These are phyloP conservation scores for Saccopteryx bilineata DNA, from an alignment of 2,113 vertebrate species.

Conservation along the genomic window DNA sequence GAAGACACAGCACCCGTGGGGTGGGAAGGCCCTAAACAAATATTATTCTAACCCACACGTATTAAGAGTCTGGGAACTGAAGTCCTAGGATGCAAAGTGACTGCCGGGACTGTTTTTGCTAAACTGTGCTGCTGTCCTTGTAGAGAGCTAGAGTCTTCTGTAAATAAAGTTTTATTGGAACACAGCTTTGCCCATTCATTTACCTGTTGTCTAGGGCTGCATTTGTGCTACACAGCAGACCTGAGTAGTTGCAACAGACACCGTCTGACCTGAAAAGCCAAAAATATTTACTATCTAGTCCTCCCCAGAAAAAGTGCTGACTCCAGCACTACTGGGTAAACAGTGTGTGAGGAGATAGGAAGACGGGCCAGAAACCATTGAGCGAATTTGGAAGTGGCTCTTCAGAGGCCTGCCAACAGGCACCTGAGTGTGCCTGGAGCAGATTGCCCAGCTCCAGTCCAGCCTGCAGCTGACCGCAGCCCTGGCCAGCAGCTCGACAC, in stretches of 20 bases:
- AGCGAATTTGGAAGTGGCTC: not conserved
- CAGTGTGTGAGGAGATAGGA: not conserved
- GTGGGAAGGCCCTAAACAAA: not conserved
- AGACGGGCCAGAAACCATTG: not conserved
- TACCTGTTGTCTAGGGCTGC: not conserved
- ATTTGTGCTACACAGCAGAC: not conserved
- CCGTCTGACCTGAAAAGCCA: too few species aligned
- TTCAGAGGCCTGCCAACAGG: not conserved
- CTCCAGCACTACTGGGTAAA: not conserved
- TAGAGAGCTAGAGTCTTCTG: not conserved
- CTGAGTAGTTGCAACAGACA: not conserved
- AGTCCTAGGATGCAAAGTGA: not conserved
- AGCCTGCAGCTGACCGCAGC: not conserved
- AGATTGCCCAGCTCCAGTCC: not conserved
- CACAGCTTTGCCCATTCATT: not conserved
- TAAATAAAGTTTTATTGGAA: not conserved
- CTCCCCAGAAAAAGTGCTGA: not conserved
- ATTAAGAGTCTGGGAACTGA: not conserved
- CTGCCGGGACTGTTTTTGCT: not conserved
- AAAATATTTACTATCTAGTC: not conserved
- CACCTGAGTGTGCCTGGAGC: not conserved
- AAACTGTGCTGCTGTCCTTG: not conserved
- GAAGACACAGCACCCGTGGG: not conserved
- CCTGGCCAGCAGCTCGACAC: not conserved
- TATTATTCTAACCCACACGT: not conserved